Evolutionary conservation across 2,888 invertebrate genomes (phyloP), one percentile per base, ranked within the genome.

Genomic region (Panzeria rudis): DNA sequence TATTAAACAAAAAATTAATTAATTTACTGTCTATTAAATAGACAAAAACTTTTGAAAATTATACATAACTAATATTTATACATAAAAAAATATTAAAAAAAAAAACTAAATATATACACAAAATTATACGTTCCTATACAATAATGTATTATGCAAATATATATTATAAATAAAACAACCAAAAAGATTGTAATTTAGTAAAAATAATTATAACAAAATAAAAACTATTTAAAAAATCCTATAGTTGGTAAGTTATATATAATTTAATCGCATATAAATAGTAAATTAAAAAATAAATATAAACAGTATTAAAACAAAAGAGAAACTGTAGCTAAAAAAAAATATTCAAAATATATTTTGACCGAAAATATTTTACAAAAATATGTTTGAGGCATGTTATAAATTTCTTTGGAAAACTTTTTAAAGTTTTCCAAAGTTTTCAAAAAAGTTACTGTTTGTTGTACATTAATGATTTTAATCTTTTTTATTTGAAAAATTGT

Each of bases 71-170:
- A 68, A 78, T 66, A 73, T 75, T 78, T 73, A 78, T 81, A 75
- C 44, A 69, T 50, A 62, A 25, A 80, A 38, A 50, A 38, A 61
- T 59, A 44, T n/a, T 71, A 9, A 72, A 59, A 73, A 25, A 54
- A 23, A 64, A 66, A 82, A 47, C 38, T 59, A 79, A 68, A 69
- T 82, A 85, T 81, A 85, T 72, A 81, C 77, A 84, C 82, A 85
- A 89, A 89, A 88, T 88, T 88, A 89, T 90, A 91, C 88, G 90
- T 90, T 90, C 90, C 90, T 90, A 90, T 89, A 90, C 59, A 78
- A 88, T 86, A 80, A 86, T 87, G 84, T 87, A 87, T 86, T 86
- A 84, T 83, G 76, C 72, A 71, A 86, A 86, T 47, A 89, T 86
- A 88, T 87, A 87, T 29, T 20, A 44, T 44, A 79, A 79, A 83